phyloP scores from a whole-genome alignment of 2,113 vertebrate genomes.

The Paradisaea rubra region DNA sequence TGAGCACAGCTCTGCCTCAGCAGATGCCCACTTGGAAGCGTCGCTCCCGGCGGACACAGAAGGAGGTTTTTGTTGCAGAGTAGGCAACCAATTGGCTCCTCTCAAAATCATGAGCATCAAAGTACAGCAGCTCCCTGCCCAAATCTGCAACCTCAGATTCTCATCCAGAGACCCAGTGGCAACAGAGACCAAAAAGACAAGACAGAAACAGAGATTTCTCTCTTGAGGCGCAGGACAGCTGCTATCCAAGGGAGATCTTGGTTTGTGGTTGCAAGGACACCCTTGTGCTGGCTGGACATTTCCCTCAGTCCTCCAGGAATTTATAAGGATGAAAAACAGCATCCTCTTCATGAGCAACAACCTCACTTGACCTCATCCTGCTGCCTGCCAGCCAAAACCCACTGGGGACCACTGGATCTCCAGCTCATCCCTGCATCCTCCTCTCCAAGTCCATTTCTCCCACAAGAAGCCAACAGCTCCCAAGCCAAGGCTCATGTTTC shows the following conservation, averaged over 20 bases:
- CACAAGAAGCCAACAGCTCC: background rate
- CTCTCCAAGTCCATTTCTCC: background rate
- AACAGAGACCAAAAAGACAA: background rate
- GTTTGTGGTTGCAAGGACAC: background rate
- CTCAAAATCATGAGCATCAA: background rate
- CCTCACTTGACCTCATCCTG: background rate
- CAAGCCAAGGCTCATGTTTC: background rate
- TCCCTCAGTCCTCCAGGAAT: background rate
- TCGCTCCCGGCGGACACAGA: fast-evolving
- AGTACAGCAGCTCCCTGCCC: background rate
- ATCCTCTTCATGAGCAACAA: background rate
- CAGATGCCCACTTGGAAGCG: background rate
- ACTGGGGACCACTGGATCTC: background rate
- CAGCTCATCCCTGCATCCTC: background rate
- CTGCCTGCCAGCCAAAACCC: background rate
- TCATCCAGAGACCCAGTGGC: background rate
- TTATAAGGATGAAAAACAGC: background rate
- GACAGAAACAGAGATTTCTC: background rate
- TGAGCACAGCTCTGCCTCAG: background rate
- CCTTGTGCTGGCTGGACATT: background rate
- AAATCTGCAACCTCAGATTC: background rate
- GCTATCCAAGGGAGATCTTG: background rate
- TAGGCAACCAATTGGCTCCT: background rate
- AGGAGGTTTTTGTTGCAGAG: background rate
- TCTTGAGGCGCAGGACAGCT: background rate